Conservation (phyloP, 2,113 vertebrate species). For the Fukomys damarensis region DNA sequence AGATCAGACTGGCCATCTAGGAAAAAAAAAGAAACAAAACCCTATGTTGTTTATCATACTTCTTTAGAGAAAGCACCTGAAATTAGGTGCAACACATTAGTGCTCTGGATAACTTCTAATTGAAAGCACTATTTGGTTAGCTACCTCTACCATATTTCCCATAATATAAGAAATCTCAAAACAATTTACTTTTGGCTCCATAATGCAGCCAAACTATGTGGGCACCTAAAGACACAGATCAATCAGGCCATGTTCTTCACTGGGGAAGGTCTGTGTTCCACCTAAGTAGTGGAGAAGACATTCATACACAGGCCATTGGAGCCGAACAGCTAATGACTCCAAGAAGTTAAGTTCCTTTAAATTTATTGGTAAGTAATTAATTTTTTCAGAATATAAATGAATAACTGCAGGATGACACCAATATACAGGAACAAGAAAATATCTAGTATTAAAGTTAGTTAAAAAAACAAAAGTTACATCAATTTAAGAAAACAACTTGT, state of each 20-base stretch:
- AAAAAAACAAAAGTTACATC: conserved; percentile 33
- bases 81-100: conserved; percentile 23
- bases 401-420: conserved; percentile 37
- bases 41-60: conserved; percentile 44
- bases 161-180: conserved; percentile 43
- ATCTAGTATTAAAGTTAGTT: background rate
- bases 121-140: conserved; percentile 70
- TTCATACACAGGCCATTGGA: background rate
- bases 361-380: background rate
- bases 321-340: background rate
- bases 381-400: conserved; percentile 24
- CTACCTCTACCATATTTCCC: background rate
- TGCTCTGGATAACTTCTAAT: conserved; percentile 60
- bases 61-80: conserved; percentile 48
- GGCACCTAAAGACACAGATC: conserved; percentile 19
- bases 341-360: background rate
- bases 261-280: background rate
- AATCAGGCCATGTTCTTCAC: background rate
- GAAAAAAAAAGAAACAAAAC: conserved; percentile 31
- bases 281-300: conserved; percentile 25
- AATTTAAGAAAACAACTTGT: background rate
- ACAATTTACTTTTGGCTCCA: conserved; percentile 32
- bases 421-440: conserved; percentile 22
- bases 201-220: background rate
- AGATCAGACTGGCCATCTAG: conserved; percentile 94